Percentiles rank a stretch among this genome's conserved stretches.
Conservation (phyloP, 2,113 vertebrate genomes). For the Dasypus novemcinctus region DNA sequence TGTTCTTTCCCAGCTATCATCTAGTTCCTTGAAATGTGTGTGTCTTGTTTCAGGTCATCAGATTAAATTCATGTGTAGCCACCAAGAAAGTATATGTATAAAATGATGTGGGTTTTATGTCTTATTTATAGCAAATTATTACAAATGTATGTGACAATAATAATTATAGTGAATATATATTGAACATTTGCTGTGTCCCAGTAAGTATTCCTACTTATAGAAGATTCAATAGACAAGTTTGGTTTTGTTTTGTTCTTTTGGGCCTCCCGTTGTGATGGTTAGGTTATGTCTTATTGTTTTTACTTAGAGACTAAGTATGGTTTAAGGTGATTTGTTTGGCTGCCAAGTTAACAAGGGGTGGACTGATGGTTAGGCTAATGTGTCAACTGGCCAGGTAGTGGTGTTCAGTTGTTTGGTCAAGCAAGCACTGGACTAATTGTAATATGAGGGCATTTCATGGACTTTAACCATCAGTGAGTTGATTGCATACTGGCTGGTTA, state of each 20-base stretch:
- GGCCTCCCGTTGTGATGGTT: too few relatives aligned
- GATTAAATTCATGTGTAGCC: background rate
- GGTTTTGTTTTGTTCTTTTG: background rate
- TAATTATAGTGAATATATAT: background rate
- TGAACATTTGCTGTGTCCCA: background rate
- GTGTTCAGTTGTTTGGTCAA: too few relatives aligned
- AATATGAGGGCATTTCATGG: too few relatives aligned
- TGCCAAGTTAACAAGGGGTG: too few relatives aligned
- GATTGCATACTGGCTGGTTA: too few relatives aligned
- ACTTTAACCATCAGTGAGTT: too few relatives aligned
- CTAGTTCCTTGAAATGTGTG: background rate
- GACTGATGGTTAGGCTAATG: too few relatives aligned
- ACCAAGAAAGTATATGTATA: background rate
- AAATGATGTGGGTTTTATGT: background rate
- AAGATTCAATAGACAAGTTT: background rate
- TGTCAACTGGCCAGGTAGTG: too few relatives aligned
- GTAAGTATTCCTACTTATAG: background rate
- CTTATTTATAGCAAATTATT: background rate
- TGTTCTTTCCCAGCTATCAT: background rate
- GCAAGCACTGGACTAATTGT: too few relatives aligned
- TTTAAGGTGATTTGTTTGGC: too few relatives aligned
- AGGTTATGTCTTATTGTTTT: too few relatives aligned
- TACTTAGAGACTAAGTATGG: too few relatives aligned
- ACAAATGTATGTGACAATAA: background rate
- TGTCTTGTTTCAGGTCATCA: background rate